Conservation (phyloP, 2,797 vertebrate genomes). For the Lacerta bilineata region DNA sequence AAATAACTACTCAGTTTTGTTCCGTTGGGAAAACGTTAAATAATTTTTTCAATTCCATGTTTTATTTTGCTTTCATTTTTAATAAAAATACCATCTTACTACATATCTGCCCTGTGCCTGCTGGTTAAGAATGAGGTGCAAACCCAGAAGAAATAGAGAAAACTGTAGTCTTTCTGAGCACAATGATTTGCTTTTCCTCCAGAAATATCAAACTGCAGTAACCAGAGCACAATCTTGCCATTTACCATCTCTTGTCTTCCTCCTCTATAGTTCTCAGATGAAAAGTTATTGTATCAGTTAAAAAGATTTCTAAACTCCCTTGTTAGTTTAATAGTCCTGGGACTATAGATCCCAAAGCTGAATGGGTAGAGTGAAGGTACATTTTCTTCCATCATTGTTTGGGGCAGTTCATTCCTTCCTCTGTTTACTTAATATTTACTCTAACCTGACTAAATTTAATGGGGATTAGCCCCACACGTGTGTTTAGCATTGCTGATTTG, state of each 20-base stretch:
- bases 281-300: background rate
- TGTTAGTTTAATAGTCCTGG: background rate
- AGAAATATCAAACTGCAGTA: background rate
- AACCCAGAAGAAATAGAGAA: background rate
- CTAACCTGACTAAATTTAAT: background rate
- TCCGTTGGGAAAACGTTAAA: background rate
- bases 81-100: background rate
- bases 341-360: background rate
- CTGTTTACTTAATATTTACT: background rate
- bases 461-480: background rate
- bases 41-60: background rate
- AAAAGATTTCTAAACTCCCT: background rate
- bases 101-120: background rate
- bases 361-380: background rate
- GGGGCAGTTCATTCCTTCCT: background rate
- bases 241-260: background rate
- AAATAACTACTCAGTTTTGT: background rate
- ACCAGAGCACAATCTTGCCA: background rate
- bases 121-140: background rate
- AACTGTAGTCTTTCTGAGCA: background rate
- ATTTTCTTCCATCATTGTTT: background rate
- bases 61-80: background rate
- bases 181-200: background rate
- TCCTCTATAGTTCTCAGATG: background rate
- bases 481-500: background rate